A percentile compares a stretch with the other conserved stretches of the same genome.
Conservation (phyloP, 35 echinoderm and acorn worm genomes). For the Amphiura filiformis region DNA sequence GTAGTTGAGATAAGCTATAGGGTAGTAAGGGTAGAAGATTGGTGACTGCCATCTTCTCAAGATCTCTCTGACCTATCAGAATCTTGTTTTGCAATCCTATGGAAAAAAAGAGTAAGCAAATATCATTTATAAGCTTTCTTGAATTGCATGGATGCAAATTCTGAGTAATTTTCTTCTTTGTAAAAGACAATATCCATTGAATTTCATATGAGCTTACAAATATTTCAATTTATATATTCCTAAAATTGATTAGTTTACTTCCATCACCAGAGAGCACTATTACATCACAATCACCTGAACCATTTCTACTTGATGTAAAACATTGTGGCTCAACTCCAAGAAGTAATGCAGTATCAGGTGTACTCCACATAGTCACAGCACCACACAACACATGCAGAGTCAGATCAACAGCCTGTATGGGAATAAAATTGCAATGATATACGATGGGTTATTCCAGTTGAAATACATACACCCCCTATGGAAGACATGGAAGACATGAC, state of each 20-base stretch:
- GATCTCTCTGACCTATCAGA: not conserved
- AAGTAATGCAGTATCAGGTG: not conserved
- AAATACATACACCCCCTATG: too few species aligned
- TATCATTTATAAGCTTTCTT: too few species aligned
- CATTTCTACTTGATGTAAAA: not conserved
- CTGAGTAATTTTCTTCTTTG: too few species aligned
- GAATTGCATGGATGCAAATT: too few species aligned
- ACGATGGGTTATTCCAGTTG: too few species aligned
- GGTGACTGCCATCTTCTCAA: not conserved
- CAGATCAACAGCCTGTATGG: not conserved
- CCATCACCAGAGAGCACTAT: too few species aligned
- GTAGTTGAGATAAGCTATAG: conserved; percentile 1
- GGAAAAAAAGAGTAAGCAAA: not conserved
- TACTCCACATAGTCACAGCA: not conserved
- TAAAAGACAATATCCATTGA: too few species aligned
- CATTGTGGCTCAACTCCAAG: not conserved
- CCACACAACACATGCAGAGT: not conserved
- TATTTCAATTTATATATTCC: too few species aligned
- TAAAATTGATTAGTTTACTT: too few species aligned
- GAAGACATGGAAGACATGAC: too few species aligned
- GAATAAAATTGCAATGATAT: not conserved
- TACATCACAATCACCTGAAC: not conserved
- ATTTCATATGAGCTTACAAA: too few species aligned
- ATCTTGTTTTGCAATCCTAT: not conserved
- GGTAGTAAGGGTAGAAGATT: not conserved